Percentiles rank a stretch among this genome's conserved stretches.
phyloP scores from a whole-genome alignment of 2,888 invertebrate species.

The Papilio gigon region DNA sequence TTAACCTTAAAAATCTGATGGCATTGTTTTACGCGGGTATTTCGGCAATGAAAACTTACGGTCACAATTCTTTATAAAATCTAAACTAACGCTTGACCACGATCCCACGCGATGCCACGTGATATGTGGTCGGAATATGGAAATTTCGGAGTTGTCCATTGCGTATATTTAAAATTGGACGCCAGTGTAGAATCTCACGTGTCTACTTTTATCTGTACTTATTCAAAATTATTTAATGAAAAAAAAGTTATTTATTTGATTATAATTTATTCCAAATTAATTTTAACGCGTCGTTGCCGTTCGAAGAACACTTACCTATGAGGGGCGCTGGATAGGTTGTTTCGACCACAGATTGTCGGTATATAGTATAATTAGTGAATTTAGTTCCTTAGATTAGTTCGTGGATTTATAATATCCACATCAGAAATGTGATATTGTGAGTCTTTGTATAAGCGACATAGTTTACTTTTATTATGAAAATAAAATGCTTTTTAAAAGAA shows the following conservation, averaged over 20 bases:
- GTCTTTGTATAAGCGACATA: constrained; percentile 78
- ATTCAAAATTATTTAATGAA: constrained; percentile 44
- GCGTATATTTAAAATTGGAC: constrained; percentile 15
- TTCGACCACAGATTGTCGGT: constrained; percentile 55
- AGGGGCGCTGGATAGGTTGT: constrained; percentile 46
- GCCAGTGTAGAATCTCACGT: constrained; percentile 49
- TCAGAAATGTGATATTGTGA: constrained; percentile 88
- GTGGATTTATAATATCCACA: constrained; percentile 86
- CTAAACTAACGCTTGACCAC: too few species aligned
- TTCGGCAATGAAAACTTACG: too few species aligned
- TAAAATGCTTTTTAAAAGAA: constrained; percentile 64
- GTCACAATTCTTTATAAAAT: too few species aligned
- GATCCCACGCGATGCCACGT: too few species aligned
- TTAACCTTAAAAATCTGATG: too few species aligned
- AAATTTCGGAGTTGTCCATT: not conserved
- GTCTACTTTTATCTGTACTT: constrained; percentile 49
- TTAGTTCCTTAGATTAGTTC: constrained; percentile 61
- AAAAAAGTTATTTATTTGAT: constrained; percentile 43
- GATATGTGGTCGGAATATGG: too few species aligned
- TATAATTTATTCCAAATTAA: constrained; percentile 48
- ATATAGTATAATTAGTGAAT: constrained; percentile 63
- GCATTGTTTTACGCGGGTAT: too few species aligned
- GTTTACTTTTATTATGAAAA: constrained; percentile 68
- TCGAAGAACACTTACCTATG: constrained; percentile 41
- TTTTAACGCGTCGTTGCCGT: constrained; percentile 25